A percentile compares a stretch with the other conserved stretches of the same genome.
Conservation (phyloP, 2,888 invertebrate genomes). For the Drosophila leonis region DNA sequence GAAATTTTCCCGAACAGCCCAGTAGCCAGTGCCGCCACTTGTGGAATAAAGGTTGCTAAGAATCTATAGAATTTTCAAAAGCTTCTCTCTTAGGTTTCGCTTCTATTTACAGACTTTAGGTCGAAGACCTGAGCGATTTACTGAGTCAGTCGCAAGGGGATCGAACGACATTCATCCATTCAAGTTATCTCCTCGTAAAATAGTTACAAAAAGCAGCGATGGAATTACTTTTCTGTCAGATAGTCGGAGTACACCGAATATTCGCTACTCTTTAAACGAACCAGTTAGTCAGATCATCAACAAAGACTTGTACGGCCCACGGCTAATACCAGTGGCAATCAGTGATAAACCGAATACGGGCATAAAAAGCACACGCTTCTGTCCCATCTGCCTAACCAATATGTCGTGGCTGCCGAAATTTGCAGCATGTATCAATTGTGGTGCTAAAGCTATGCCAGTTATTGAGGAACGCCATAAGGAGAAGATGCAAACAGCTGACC, state of each 20-base stretch:
- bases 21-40: slow-evolving; percentile 48
- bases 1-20: slow-evolving; percentile 37
- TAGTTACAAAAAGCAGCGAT: neutral
- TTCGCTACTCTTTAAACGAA: slow-evolving; percentile 22
- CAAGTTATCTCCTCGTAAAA: neutral
- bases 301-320: slow-evolving; percentile 4
- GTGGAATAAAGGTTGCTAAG: slow-evolving; percentile 55
- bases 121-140: slow-evolving; percentile 46
- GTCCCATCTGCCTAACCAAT: slow-evolving; percentile 82
- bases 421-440: slow-evolving; percentile 84
- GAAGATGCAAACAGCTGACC: slow-evolving; percentile 77
- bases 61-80: neutral
- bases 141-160: slow-evolving; percentile 44
- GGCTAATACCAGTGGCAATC: slow-evolving; percentile 24
- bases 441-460: slow-evolving; percentile 77
- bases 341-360: slow-evolving; percentile 15
- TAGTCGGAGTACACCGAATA: neutral
- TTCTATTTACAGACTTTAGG: slow-evolving; percentile 48
- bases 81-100: neutral
- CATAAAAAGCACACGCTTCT: slow-evolving; percentile 63
- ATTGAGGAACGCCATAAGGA: slow-evolving; percentile 68
- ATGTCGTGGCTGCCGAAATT: slow-evolving; percentile 85
- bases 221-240: neutral
- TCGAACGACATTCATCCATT: neutral
- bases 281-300: neutral